phyloP scores from a whole-genome alignment of 2,888 invertebrate species.

The Theodoxus fluviatilis region DNA sequence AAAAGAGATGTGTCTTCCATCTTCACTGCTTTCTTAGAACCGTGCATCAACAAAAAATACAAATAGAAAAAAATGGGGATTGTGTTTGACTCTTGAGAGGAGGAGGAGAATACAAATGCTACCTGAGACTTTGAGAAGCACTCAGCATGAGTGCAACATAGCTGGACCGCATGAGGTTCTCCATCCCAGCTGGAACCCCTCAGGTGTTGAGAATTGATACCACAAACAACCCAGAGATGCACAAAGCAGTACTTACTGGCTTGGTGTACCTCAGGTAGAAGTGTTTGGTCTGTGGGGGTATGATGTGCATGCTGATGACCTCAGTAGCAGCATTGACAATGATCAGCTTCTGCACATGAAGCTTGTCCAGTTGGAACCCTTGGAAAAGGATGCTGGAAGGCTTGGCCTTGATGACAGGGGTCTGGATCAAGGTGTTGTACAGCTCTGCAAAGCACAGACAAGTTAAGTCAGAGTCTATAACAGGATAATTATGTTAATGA shows the following conservation, averaged over 20 bases:
- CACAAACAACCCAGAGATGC: no score
- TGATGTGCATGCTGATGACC: slow-evolving; percentile 62
- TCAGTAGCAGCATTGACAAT: slow-evolving; percentile 63
- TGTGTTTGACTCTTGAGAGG: no score
- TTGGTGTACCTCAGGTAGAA: slow-evolving; percentile 64
- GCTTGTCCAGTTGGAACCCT: slow-evolving; percentile 60
- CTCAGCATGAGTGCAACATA: no score
- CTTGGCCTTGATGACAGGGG: slow-evolving; percentile 57
- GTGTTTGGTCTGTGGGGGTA: slow-evolving; percentile 64
- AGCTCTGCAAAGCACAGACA: slow-evolving; percentile 53
- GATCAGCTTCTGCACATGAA: slow-evolving; percentile 45
- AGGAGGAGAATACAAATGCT: no score
- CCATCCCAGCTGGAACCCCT: neutral
- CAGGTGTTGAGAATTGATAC: slow-evolving; percentile 6
- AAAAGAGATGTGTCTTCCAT: no score
- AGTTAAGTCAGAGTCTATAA: slow-evolving; percentile 2
- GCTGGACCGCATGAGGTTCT: no score
- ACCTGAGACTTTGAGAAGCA: no score
- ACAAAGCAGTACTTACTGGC: slow-evolving; percentile 47
- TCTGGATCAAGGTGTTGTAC: slow-evolving; percentile 59
- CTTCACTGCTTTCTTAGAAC: no score
- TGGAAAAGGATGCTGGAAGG: slow-evolving; percentile 63
- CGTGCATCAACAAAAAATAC: no score
- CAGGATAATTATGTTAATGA: no score
- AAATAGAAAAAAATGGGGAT: no score